Conservation (phyloP, 2,888 invertebrate species). For the Rambutsinella grinnellia region DNA sequence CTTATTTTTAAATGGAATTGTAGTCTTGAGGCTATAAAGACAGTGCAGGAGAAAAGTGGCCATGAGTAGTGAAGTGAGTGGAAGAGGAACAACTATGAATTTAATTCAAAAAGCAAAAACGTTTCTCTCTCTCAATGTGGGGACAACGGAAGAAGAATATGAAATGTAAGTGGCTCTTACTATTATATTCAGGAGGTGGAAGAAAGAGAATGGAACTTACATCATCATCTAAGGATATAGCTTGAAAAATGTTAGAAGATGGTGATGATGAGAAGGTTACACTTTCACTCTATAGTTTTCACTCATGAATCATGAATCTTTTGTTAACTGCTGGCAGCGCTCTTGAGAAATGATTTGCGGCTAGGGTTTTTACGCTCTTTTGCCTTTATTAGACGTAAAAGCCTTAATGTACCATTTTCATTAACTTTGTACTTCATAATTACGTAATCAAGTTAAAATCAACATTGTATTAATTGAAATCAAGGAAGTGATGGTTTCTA, state of each 20-base stretch:
- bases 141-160: slow-evolving; percentile 13
- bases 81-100: slow-evolving; percentile 1
- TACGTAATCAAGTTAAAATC: no score
- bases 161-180: slow-evolving; percentile 46
- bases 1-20: slow-evolving; percentile 54
- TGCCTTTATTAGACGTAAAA: no score
- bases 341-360: no score
- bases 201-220: slow-evolving; percentile 33
- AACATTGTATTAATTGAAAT: no score
- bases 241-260: slow-evolving; percentile 18
- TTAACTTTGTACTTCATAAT: no score
- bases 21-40: slow-evolving; percentile 44
- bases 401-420: no score
- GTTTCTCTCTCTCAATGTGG: not conserved
- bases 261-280: slow-evolving; percentile 18
- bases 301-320: no score
- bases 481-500: no score
- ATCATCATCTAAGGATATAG: slow-evolving; percentile 9
- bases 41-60: slow-evolving; percentile 3
- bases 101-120: slow-evolving; percentile 1
- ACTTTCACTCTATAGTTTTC: no score
- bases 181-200: slow-evolving; percentile 52
- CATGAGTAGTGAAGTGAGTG: slow-evolving; percentile 7
- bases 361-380: no score
- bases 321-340: no score